Evolutionary conservation across 2,113 vertebrate genomes (phyloP).

Genomic region (Eidolon helvum): DNA sequence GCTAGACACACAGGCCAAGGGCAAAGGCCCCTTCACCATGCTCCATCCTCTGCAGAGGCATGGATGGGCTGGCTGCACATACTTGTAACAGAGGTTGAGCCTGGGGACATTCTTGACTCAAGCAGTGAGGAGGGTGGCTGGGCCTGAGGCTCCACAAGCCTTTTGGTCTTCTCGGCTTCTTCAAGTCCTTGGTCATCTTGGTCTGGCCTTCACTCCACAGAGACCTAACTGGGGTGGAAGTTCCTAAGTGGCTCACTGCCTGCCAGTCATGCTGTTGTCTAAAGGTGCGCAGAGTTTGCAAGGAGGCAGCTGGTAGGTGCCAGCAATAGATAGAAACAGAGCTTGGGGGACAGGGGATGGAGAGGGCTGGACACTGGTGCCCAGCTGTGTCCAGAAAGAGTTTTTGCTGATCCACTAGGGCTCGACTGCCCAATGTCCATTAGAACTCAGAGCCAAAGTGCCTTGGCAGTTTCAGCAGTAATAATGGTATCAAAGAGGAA

Average conservation of each 20-base stretch:
- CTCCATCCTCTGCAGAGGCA: background rate
- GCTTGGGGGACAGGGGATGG: background rate
- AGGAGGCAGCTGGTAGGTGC: background rate
- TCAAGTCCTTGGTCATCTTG: background rate
- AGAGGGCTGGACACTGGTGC: background rate
- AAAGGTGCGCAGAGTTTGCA: background rate
- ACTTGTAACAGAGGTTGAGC: background rate
- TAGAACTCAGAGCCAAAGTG: background rate
- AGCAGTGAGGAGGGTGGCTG: background rate
- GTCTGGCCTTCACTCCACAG: background rate
- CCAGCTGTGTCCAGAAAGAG: background rate
- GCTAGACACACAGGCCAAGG: accelerated
- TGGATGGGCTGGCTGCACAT: too few species aligned
- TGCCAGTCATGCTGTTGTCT: background rate
- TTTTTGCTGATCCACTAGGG: slow-evolving; percentile 24
- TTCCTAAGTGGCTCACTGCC: too few species aligned
- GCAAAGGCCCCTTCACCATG: accelerated
- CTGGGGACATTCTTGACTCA: background rate
- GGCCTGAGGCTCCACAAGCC: background rate
- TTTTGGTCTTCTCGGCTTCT: background rate
- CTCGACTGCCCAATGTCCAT: background rate
- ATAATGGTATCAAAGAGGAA: slow-evolving; percentile 30
- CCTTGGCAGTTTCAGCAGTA: background rate
- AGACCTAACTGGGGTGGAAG: background rate
- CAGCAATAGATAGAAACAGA: background rate